These are phyloP conservation scores for Pantherophis alleghaniensis DNA, from an alignment of 2,797 vertebrate species.

Conservation along the genomic window DNA sequence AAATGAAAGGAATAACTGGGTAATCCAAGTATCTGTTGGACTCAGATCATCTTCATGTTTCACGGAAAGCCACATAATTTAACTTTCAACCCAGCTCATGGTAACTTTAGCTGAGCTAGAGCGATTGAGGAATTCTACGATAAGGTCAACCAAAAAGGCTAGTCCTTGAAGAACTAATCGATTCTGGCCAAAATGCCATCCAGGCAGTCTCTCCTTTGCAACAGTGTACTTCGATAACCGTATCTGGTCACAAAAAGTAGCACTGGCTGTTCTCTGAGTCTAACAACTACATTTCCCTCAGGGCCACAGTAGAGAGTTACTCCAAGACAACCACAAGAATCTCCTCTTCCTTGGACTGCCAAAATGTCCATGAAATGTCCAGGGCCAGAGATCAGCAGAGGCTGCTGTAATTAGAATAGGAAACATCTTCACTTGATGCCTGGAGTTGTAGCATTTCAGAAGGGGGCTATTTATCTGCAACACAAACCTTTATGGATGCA, in stretches of 20 bases:
- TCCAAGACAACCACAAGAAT: background rate
- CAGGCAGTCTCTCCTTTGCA: background rate
- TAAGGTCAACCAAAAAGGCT: background rate
- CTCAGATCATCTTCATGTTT: background rate
- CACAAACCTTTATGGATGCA: no score
- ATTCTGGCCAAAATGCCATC: background rate
- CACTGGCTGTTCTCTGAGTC: background rate
- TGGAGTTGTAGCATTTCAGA: background rate
- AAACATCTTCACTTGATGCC: background rate
- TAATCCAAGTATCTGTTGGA: background rate
- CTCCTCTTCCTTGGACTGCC: background rate
- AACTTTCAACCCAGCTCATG: background rate
- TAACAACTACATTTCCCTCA: background rate
- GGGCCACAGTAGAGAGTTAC: background rate
- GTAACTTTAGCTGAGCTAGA: background rate
- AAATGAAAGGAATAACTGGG: background rate
- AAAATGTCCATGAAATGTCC: background rate
- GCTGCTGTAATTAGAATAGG: background rate
- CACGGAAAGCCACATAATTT: background rate
- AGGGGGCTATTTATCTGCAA: background rate
- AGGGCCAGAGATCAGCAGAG: background rate
- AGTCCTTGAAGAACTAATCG: background rate
- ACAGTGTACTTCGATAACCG: no score
- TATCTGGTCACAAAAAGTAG: no score
- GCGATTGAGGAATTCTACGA: background rate